Conservation (phyloP, 2,797 vertebrate species). For the Etheostoma nigrum region DNA sequence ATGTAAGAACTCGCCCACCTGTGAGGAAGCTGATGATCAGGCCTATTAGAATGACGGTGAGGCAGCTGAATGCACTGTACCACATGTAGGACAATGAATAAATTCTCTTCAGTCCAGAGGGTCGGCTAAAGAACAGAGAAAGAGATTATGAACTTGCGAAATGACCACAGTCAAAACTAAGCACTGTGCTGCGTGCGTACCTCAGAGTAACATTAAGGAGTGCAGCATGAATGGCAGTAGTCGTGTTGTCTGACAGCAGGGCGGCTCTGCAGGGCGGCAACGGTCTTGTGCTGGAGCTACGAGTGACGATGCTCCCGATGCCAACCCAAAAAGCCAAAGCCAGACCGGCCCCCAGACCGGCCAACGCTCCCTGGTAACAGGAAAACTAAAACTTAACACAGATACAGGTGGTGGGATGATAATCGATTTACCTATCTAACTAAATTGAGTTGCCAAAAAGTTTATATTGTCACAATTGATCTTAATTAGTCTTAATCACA, state of each 20-base stretch:
- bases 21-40: slow-evolving; percentile 91
- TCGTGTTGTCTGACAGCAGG: slow-evolving; percentile 73
- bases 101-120: slow-evolving; percentile 84
- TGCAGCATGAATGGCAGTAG: slow-evolving; percentile 54
- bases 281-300: accelerated
- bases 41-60: slow-evolving; percentile 89
- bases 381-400: background rate
- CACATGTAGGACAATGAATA: slow-evolving; percentile 96
- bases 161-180: background rate
- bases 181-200: slow-evolving; percentile 9
- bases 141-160: background rate
- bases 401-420: background rate
- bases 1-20: slow-evolving; percentile 73
- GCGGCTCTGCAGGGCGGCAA: slow-evolving; percentile 21
- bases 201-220: slow-evolving; percentile 61
- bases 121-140: slow-evolving; percentile 64
- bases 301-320: slow-evolving; percentile 87
- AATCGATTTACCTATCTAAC: background rate
- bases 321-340: slow-evolving; percentile 92
- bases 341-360: slow-evolving; percentile 88
- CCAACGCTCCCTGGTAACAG: slow-evolving; percentile 86
- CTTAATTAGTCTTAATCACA: background rate
- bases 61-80: slow-evolving; percentile 94
- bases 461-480: background rate
- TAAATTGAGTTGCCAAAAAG: background rate